A percentile compares a stretch with the other conserved stretches of the same genome.
Conservation (phyloP, 2,113 vertebrate genomes). For the Microcebus lehilahytsara region DNA sequence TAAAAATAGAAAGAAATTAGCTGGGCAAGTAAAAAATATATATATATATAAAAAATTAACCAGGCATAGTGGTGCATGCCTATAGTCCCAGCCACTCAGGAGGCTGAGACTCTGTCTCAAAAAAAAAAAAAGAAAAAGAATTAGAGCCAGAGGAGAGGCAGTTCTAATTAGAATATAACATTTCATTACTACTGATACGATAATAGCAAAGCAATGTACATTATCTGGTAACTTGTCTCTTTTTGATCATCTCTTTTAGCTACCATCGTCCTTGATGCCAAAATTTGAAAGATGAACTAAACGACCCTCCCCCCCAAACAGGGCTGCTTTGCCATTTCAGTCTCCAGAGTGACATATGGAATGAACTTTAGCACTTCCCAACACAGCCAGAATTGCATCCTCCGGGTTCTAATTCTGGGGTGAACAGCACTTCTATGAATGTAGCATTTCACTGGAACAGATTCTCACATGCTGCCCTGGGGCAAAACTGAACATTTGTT, state of each 20-base stretch:
- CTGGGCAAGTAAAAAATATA: too few species aligned
- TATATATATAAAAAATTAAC: too few species aligned
- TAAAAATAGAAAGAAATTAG: too few species aligned
- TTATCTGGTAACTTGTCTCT: background rate
- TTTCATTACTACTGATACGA: background rate
- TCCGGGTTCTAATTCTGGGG: constrained; percentile 61
- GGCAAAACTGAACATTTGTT: constrained; percentile 65
- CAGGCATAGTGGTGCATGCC: too few species aligned
- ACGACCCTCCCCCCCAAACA: background rate
- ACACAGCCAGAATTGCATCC: constrained; percentile 77
- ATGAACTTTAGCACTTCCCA: constrained; percentile 82
- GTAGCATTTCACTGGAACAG: constrained; percentile 86
- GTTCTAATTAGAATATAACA: background rate
- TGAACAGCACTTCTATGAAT: constrained; percentile 85
- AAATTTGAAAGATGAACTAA: constrained; percentile 69
- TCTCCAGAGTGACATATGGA: constrained; percentile 57
- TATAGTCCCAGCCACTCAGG: too few species aligned
- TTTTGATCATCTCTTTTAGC: constrained; percentile 81
- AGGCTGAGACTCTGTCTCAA: too few species aligned
- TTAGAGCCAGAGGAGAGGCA: background rate
- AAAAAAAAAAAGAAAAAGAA: background rate
- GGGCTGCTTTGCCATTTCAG: constrained; percentile 44
- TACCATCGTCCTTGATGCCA: constrained; percentile 95
- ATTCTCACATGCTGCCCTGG: constrained; percentile 64
- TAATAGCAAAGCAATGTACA: background rate